These are phyloP conservation scores for Folsomia manolachei DNA, from an alignment of 2,888 invertebrate species.

Conservation along the genomic window DNA sequence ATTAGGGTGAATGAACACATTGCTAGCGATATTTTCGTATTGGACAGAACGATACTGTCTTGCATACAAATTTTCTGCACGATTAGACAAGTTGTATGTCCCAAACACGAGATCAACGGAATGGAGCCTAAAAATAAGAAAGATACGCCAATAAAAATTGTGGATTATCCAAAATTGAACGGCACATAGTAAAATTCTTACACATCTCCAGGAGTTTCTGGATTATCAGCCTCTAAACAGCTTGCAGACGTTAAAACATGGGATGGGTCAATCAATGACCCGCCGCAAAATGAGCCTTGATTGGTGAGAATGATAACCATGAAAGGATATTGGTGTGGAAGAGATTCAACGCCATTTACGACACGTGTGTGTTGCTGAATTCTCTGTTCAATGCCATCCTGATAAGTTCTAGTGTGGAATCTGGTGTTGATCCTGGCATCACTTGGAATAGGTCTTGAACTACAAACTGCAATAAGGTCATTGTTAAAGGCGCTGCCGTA, in stretches of 20 bases:
- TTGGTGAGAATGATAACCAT: slow-evolving; percentile 43
- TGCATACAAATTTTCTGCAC: slow-evolving; percentile 38
- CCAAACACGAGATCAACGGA: slow-evolving; percentile 38
- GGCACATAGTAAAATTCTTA: not conserved
- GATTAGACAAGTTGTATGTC: slow-evolving; percentile 39
- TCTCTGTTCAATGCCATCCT: not conserved
- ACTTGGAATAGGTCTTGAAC: slow-evolving; percentile 25
- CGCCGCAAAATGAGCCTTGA: slow-evolving; percentile 39
- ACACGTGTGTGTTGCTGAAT: slow-evolving; percentile 19
- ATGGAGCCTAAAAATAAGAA: slow-evolving; percentile 21
- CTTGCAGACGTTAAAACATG: slow-evolving; percentile 46
- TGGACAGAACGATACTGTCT: slow-evolving; percentile 35
- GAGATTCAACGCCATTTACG: slow-evolving; percentile 40
- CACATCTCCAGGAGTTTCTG: not conserved
- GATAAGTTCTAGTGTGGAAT: not conserved
- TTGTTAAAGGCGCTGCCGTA: slow-evolving; percentile 33
- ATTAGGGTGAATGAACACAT: slow-evolving; percentile 41
- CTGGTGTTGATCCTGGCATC: slow-evolving; percentile 22
- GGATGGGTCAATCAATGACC: slow-evolving; percentile 36
- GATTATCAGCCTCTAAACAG: slow-evolving; percentile 26
- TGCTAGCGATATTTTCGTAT: slow-evolving; percentile 28
- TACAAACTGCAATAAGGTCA: slow-evolving; percentile 42
- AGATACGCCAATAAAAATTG: no score
- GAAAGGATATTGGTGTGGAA: slow-evolving; percentile 43
- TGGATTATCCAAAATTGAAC: not conserved